Conservation (phyloP, 1,140 invertebrate species). For the Callitettix versicolor region DNA sequence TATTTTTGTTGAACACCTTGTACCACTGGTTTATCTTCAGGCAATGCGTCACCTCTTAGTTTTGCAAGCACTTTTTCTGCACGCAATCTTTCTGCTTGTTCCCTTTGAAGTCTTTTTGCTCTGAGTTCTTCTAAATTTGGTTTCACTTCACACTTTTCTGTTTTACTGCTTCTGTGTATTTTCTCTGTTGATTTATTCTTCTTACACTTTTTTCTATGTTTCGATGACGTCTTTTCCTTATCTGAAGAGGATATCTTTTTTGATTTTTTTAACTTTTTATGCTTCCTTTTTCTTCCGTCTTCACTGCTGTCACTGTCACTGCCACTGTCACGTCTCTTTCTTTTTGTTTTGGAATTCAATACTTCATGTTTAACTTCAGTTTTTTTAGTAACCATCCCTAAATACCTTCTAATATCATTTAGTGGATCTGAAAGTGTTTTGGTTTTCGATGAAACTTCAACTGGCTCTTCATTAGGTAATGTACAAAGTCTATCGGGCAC, state of each 20-base stretch:
- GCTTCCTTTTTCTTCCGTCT: slow-evolving; percentile 29
- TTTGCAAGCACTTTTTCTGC: slow-evolving; percentile 58
- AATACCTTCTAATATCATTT: slow-evolving; percentile 50
- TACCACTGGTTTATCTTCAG: slow-evolving; percentile 26
- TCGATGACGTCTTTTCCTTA: not conserved
- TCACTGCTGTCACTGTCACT: slow-evolving; percentile 23
- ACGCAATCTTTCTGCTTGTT: slow-evolving; percentile 60
- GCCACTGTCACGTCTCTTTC: slow-evolving; percentile 31
- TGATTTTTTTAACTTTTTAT: slow-evolving; percentile 27
- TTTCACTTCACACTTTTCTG: slow-evolving; percentile 31
- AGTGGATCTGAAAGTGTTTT: slow-evolving; percentile 65
- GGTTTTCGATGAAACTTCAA: slow-evolving; percentile 45
- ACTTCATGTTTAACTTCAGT: slow-evolving; percentile 27
- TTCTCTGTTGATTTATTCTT: slow-evolving; percentile 31
- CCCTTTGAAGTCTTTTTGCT: slow-evolving; percentile 68
- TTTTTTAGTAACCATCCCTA: slow-evolving; percentile 30
- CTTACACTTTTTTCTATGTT: slow-evolving; percentile 25
- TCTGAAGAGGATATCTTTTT: slow-evolving; percentile 1
- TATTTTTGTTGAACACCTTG: slow-evolving; percentile 57
- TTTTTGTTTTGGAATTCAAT: slow-evolving; percentile 32
- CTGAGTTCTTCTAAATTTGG: slow-evolving; percentile 59
- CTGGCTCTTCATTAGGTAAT: slow-evolving; percentile 14
- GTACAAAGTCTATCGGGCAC: slow-evolving; percentile 39
- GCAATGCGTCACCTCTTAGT: slow-evolving; percentile 39
- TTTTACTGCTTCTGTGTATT: slow-evolving; percentile 3